Conservation (phyloP, 2,888 invertebrate species). For the Metacarcinus magister region DNA sequence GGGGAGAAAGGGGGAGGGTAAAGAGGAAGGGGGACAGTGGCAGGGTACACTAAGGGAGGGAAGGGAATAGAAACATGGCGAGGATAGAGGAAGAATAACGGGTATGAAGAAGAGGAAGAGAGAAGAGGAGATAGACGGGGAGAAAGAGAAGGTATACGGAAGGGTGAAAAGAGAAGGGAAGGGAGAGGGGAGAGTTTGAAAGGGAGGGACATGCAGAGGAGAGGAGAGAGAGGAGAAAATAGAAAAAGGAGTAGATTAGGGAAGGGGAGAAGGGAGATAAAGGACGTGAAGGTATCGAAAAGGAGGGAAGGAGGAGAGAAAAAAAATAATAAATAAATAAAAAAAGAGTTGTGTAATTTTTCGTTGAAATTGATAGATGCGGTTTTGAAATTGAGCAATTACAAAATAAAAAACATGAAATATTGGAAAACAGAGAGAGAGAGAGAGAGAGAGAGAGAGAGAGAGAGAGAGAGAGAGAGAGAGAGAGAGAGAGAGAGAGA, state of each 20-base stretch:
- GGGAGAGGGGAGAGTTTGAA: neutral
- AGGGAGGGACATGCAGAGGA: neutral
- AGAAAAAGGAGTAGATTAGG: neutral
- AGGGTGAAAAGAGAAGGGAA: neutral
- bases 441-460: conserved; percentile 56
- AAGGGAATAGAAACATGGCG: neutral
- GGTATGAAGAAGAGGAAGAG: neutral
- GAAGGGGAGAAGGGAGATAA: neutral
- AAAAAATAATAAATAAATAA: neutral
- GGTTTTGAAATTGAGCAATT: neutral
- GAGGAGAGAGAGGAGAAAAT: neutral
- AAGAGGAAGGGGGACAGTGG: neutral
- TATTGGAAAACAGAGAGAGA: neutral
- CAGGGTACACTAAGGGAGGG: no score
- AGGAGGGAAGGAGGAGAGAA: neutral
- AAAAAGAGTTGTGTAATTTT: neutral
- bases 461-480: conserved; percentile 55
- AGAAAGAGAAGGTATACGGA: no score
- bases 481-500: conserved; percentile 49
- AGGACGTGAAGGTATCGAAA: neutral
- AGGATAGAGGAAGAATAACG: neutral
- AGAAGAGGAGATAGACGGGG: neutral
- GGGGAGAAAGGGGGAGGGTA: neutral
- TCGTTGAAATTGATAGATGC: neutral
- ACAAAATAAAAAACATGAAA: neutral